Evolutionary conservation across 2,888 invertebrate genomes (phyloP).

Genomic region (Polyploca ridens): DNA sequence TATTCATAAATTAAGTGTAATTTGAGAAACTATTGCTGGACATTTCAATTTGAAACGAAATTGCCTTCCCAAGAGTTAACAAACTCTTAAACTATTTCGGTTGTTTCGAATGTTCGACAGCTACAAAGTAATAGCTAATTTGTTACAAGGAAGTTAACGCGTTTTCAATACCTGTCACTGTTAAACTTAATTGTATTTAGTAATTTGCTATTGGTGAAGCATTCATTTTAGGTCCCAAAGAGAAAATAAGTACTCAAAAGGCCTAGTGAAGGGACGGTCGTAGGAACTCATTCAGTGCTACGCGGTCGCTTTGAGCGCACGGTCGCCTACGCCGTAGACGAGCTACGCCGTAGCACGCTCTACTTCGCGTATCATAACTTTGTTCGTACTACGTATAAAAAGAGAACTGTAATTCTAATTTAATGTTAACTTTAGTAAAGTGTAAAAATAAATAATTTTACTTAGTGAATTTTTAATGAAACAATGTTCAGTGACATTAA

Average conservation of each 20-base stretch:
- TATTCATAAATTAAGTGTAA: no score
- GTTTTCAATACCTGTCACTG: slow-evolving; percentile 7
- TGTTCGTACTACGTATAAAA: slow-evolving; percentile 34
- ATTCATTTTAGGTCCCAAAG: slow-evolving; percentile 51
- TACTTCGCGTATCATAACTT: slow-evolving; percentile 48
- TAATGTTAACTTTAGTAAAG: slow-evolving; percentile 17
- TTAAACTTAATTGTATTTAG: slow-evolving; percentile 14
- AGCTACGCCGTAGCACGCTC: slow-evolving; percentile 45
- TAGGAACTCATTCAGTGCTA: slow-evolving; percentile 58
- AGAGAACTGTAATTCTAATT: slow-evolving; percentile 8
- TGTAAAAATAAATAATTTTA: slow-evolving; percentile 24
- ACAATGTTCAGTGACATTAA: slow-evolving; percentile 56
- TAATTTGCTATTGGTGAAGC: slow-evolving; percentile 43
- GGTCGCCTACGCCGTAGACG: slow-evolving; percentile 70
- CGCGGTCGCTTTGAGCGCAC: slow-evolving; percentile 64
- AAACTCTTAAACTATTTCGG: slow-evolving; percentile 2
- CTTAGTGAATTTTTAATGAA: slow-evolving; percentile 32
- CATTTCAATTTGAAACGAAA: neutral
- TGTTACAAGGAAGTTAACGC: slow-evolving; percentile 1
- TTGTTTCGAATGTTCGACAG: slow-evolving; percentile 6
- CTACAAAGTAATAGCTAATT: slow-evolving; percentile 6
- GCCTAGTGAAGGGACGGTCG: slow-evolving; percentile 46
- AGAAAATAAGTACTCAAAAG: slow-evolving; percentile 55
- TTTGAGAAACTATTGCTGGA: no score
- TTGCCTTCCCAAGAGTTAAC: neutral